Evolutionary conservation across 1,140 invertebrate genomes (phyloP).

Genomic region (Papilio machaon): DNA sequence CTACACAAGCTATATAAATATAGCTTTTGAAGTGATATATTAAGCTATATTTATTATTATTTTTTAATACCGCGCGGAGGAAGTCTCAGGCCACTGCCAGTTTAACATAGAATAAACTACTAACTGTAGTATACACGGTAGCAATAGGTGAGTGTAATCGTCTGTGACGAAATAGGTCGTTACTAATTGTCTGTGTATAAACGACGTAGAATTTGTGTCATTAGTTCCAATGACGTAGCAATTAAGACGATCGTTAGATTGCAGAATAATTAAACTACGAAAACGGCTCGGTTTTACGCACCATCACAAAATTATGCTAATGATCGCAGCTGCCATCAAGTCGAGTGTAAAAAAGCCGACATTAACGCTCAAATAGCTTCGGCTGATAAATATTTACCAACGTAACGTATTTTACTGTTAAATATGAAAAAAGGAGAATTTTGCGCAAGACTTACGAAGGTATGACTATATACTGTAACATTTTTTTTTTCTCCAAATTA

Average conservation of each 20-base stretch:
- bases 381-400: constrained; percentile 10
- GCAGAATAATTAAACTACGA: constrained; percentile 35
- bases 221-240: constrained; percentile 29
- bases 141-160: background rate
- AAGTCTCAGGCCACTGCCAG: too few relatives aligned
- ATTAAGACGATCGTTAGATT: constrained; percentile 36
- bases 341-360: constrained; percentile 1
- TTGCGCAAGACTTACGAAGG: background rate
- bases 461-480: background rate
- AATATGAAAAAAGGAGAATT: background rate
- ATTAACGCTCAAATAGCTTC: constrained; percentile 17
- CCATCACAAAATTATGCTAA: constrained; percentile 35
- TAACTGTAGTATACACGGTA: background rate
- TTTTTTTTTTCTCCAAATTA: too few relatives aligned
- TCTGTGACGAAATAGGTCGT: background rate
- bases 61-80: too few relatives aligned
- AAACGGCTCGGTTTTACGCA: constrained; percentile 33
- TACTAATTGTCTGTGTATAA: background rate
- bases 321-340: constrained; percentile 27
- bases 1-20: too few relatives aligned
- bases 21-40: too few relatives aligned
- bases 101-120: background rate
- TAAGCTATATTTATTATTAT: background rate
- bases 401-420: background rate
- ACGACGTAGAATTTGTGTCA: constrained; percentile 7